A percentile compares a stretch with the other conserved stretches of the same genome.
Conservation (phyloP, 2,888 invertebrate species). For the Xylota sylvarum region DNA sequence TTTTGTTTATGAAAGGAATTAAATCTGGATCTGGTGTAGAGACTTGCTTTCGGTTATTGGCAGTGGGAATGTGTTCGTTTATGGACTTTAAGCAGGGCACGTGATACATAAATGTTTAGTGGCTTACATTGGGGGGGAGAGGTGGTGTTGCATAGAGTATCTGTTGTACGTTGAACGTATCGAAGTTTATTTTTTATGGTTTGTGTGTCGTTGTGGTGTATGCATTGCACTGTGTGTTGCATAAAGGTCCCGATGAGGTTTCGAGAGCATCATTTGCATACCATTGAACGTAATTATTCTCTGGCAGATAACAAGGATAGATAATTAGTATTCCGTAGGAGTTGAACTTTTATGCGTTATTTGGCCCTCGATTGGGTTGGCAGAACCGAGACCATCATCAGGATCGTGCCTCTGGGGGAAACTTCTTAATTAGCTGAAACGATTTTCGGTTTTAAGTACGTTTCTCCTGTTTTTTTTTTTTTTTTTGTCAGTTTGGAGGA, state of each 20-base stretch:
- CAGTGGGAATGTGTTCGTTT: constrained; percentile 49
- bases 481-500: background rate
- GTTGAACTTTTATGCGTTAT: constrained; percentile 18
- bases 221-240: constrained; percentile 15
- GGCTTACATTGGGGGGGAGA: constrained; percentile 10
- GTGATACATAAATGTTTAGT: constrained; percentile 58
- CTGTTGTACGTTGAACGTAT: background rate
- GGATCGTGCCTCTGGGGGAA: constrained; percentile 17
- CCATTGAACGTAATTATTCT: constrained; percentile 36
- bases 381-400: background rate
- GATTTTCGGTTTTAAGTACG: background rate
- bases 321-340: constrained; percentile 55
- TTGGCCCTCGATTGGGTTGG: background rate
- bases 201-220: background rate
- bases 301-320: constrained; percentile 52
- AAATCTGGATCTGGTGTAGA: constrained; percentile 51
- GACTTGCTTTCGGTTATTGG: constrained; percentile 53
- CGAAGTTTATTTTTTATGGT: background rate
- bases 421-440: constrained; percentile 35
- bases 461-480: background rate
- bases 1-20: constrained; percentile 76
- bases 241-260: constrained; percentile 22
- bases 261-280: constrained; percentile 34
- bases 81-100: constrained; percentile 54
- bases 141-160: background rate